Evolutionary conservation across 2,888 invertebrate genomes (phyloP).

Genomic region (Ectemnius cavifrons): DNA sequence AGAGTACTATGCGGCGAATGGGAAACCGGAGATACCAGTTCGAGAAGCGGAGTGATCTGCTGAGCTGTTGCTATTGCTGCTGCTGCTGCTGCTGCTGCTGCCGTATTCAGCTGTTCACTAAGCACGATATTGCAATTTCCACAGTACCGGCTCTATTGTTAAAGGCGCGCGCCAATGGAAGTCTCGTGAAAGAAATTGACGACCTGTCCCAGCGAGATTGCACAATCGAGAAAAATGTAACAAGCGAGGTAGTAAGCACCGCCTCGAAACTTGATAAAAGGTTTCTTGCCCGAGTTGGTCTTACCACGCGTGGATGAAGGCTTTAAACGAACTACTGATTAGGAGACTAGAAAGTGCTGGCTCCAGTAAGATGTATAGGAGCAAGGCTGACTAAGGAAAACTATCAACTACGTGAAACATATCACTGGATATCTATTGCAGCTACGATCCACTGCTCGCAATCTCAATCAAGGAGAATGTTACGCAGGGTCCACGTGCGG

Average conservation of each 20-base stretch:
- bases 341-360: too few species aligned
- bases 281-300: too few species aligned
- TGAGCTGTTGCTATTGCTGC: too few species aligned
- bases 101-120: background rate
- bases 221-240: too few species aligned
- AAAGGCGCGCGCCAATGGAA: too few species aligned
- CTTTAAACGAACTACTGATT: too few species aligned
- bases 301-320: too few species aligned
- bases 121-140: conserved; percentile 1
- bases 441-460: conserved; percentile 5
- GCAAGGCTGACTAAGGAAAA: background rate
- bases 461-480: conserved; percentile 23
- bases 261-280: too few species aligned
- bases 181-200: too few species aligned
- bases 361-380: too few species aligned
- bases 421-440: background rate
- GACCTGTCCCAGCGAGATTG: too few species aligned
- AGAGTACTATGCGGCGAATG: background rate
- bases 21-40: conserved; percentile 26
- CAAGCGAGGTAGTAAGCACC: too few species aligned
- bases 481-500: conserved; percentile 3
- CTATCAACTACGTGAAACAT: background rate
- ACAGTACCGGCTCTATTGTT: background rate
- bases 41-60: background rate
- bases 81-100: background rate